phyloP scores from a whole-genome alignment of 2,797 vertebrate genomes.

The Malurus splendens region DNA sequence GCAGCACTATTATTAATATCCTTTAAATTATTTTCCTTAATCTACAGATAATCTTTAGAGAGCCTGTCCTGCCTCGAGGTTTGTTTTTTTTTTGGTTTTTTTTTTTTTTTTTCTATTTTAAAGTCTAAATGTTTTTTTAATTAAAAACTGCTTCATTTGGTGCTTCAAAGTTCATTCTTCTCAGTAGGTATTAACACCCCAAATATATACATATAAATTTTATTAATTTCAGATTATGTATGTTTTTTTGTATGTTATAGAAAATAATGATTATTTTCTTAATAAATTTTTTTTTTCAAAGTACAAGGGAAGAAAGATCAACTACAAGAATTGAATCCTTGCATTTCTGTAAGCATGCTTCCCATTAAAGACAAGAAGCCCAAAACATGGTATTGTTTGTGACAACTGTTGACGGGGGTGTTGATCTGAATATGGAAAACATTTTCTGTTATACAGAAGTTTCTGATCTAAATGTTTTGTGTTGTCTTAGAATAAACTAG shows the following conservation, averaged over 20 bases:
- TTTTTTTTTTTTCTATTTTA: background rate
- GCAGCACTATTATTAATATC: background rate
- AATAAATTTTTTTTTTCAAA: background rate
- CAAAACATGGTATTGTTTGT: background rate
- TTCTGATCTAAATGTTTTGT: background rate
- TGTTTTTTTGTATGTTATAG: background rate
- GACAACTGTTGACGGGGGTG: background rate
- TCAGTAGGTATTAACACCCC: background rate
- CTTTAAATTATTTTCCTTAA: background rate
- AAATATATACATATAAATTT: background rate
- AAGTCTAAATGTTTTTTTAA: background rate
- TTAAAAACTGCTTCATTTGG: background rate
- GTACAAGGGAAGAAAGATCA: background rate
- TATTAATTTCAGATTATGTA: background rate
- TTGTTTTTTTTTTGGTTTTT: background rate
- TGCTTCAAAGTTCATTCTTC: background rate
- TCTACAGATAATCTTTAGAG: background rate
- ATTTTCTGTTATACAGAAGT: background rate
- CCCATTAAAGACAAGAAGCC: background rate
- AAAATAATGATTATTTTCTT: background rate
- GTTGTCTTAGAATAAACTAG: background rate
- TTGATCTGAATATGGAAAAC: background rate
- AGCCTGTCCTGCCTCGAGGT: accelerated
- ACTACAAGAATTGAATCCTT: background rate
- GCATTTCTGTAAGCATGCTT: background rate